A percentile compares a stretch with the other conserved stretches of the same genome.
These are phyloP conservation scores for Hiodon tergisus DNA, from an alignment of 2,113 vertebrate species.

Conservation along the genomic window DNA sequence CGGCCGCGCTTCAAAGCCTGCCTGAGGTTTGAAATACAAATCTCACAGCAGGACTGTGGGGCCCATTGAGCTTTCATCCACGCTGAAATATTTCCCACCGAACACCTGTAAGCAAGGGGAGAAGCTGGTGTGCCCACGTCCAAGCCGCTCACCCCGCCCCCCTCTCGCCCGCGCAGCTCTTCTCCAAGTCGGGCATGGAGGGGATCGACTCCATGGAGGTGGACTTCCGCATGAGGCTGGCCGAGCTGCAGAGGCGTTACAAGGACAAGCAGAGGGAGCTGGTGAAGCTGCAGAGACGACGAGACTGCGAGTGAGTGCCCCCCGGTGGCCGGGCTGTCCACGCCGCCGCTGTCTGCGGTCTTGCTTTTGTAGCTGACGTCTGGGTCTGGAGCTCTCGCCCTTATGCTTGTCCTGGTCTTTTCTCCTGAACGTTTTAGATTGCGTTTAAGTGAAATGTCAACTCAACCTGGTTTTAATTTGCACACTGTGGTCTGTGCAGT, in stretches of 20 bases:
- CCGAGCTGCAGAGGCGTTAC: conserved; percentile 86
- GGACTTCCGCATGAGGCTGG: conserved; percentile 84
- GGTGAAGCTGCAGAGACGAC: conserved; percentile 81
- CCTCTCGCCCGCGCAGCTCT: conserved; percentile 63
- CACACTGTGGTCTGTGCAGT: too few relatives aligned
- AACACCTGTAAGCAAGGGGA: background rate
- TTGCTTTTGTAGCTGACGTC: background rate
- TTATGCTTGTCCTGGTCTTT: background rate
- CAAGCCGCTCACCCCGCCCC: background rate
- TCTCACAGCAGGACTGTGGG: background rate
- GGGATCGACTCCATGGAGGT: conserved; percentile 82
- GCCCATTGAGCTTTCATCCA: conserved; percentile 1
- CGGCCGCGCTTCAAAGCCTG: conserved; percentile 1
- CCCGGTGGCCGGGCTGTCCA: background rate
- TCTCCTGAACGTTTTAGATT: background rate
- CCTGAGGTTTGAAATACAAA: background rate
- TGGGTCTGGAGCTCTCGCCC: background rate
- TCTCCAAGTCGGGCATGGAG: conserved; percentile 82
- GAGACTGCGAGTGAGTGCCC: conserved; percentile 79
- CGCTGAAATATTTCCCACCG: background rate
- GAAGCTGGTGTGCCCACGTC: background rate
- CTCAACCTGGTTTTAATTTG: too few relatives aligned
- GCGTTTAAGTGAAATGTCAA: too few relatives aligned
- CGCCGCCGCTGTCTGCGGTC: too few relatives aligned
- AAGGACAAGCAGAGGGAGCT: conserved; percentile 93